Conservation (phyloP, 2,113 vertebrate species). For the Mesoclemmys tuberculata region DNA sequence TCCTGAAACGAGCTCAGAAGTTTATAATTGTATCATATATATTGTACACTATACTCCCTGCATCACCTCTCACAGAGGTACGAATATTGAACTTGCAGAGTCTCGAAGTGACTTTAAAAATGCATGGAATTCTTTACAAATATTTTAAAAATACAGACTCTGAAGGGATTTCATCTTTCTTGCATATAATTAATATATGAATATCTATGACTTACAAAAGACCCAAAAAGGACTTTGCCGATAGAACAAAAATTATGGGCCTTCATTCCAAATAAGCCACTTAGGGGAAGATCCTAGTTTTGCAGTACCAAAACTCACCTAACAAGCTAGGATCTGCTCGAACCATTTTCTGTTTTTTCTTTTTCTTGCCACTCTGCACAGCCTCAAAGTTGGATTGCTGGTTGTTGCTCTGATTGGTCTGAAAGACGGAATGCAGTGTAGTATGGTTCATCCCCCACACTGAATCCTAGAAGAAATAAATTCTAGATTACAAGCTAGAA, state of each 20-base stretch:
- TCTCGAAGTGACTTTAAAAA: not conserved
- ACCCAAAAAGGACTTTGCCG: not conserved
- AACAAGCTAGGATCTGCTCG: conserved; percentile 97
- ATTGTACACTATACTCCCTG: not conserved
- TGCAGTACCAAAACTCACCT: conserved; percentile 80
- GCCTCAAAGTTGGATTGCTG: conserved; percentile 95
- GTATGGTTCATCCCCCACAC: conserved; percentile 91
- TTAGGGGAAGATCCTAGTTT: rapidly evolving
- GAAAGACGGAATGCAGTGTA: conserved; percentile 89
- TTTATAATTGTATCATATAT: not conserved
- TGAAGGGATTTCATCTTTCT: not conserved
- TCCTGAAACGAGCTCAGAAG: too few species aligned
- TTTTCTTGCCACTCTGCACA: conserved; percentile 97
- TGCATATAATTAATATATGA: not conserved
- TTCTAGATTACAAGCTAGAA: not conserved
- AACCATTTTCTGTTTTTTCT: conserved; percentile 99
- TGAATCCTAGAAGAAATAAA: conserved; percentile 84
- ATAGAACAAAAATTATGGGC: not conserved
- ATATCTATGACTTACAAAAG: not conserved
- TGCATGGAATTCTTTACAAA: not conserved
- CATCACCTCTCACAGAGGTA: not conserved
- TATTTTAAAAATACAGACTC: not conserved
- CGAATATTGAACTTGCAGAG: not conserved
- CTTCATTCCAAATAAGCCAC: not conserved
- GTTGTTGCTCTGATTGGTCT: conserved; percentile 90